Evolutionary conservation across 30 jellyfish, hydroid and myxozoan species (phyloP), one percentile per base, ranked within the genome.

Genomic region (Cassiopea andromeda): DNA sequence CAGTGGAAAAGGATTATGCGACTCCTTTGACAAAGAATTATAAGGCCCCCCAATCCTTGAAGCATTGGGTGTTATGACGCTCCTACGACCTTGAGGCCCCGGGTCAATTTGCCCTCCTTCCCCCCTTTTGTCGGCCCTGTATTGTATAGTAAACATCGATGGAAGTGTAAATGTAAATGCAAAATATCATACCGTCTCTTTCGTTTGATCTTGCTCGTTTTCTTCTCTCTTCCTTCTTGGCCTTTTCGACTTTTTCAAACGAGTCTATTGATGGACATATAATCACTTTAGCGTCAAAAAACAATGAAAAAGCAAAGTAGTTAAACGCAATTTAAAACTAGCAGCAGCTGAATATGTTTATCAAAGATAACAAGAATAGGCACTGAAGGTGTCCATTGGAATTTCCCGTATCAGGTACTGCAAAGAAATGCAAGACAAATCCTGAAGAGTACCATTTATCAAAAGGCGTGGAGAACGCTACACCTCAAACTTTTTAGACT

Each of bases 191-290:
- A 89, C 97, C 97, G 60, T 82, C 92, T 44, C 81, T 85, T 57
- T 71, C 89, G 17, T 67, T 77, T 4, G 89, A 82, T 10, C 10
- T 82, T 48, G 77, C 68, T 2, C 92, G 84, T 86, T 90, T 80
- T 57, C 93, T 70, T 16, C 92, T 79, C 69, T 73, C 58, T 17
- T 70, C 94, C 46, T 82, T 67, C 69, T 77, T 79, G 44, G 89
- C 92, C 43, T 82, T 87, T 54, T 81, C 88, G 16, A 87, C 81
- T 54, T 77, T 80, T 14, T 79, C 90, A 67, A 79, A 89, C 16
- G 92, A 89, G 80, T 74, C 96, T 82, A 49, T n/a, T 1, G 70
- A 60, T 48, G 45, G 59, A 48, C 67, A 60, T 48, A 1, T 17
- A 6, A 10, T 69, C 49, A 44, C 12, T 3, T 54, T 54, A 54